Base-by-base conservation (phyloP, 2,797 vertebrate genomes). In the Schizopygopsis pylzovi region DNA sequence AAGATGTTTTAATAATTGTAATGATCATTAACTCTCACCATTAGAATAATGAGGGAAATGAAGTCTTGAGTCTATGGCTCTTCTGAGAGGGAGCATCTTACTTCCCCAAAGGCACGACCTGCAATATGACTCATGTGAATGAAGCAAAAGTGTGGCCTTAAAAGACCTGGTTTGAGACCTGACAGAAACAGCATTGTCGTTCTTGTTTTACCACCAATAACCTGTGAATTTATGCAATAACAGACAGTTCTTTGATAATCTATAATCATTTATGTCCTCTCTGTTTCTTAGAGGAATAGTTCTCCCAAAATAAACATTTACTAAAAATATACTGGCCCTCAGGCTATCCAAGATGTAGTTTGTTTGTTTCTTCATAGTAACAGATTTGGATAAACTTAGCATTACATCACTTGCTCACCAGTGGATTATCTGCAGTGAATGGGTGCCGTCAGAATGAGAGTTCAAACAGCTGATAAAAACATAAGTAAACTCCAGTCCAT, bases 21-120 rank as follows among this genome's bases (percentile, higher is more conserved):
- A 79, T 78, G 37, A 61, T 8, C 76, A 25, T 79, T 79, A 79
- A 28, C 76, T 61, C 76, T 61, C 54, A 43, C 76, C 22, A 43
- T 61, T 79, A 61, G 54, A 79, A 41, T 61, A 43, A 79, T 79
- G 13, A 79, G 13, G 39, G 54, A 1, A 61, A 79, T 61, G 0
- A 61, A 39, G 4, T 13, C 20, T 41, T 39, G 52, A 22, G 28
- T 77, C 20, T 39, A n/a, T 37, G 33, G 76, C 37, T 15, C 33
- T 10, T 43, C 37, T 61, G 54, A 79, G 54, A 79, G 39, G 39
- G 33, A 39, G 6, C 33, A 77, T 77, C 13, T 39, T 56, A 15
- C 49, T 76, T 77, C 33, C 37, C 76, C n/a, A 25, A 61, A 61
- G 76, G 13, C 76, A 78, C 9, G 13, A 79, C 8, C 41, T 22